Evolutionary conservation across 2,888 invertebrate genomes (phyloP).

Genomic region (Sminthurinus aureus): DNA sequence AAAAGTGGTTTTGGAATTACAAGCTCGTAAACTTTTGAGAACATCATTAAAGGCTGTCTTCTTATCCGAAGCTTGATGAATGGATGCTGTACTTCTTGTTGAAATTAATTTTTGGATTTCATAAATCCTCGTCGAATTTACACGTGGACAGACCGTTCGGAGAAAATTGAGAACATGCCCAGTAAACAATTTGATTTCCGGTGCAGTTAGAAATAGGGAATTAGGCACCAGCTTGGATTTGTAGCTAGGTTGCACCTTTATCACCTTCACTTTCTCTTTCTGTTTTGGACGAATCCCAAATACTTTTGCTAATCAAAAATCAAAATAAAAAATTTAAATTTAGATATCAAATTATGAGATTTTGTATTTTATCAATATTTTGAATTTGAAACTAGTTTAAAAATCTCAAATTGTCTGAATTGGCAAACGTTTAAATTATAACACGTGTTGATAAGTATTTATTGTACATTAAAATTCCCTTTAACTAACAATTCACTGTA

Average conservation of each 20-base stretch:
- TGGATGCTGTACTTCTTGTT: background rate
- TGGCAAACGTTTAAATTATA: background rate
- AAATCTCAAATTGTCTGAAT: too few species aligned
- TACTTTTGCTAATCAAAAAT: background rate
- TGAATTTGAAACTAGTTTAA: too few species aligned
- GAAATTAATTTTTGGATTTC: background rate
- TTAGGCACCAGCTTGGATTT: background rate
- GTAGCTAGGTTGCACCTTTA: background rate
- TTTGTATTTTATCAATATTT: too few species aligned
- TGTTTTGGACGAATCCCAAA: background rate
- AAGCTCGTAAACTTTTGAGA: background rate
- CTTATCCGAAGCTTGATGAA: slow-evolving; percentile 12
- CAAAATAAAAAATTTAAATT: background rate
- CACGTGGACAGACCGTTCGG: background rate
- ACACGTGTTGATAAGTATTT: background rate
- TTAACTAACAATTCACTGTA: too few species aligned
- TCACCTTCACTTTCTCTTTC: background rate
- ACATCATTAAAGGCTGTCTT: slow-evolving; percentile 9
- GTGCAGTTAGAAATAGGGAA: background rate
- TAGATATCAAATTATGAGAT: too few species aligned
- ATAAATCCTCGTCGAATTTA: background rate
- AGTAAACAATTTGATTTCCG: slow-evolving; percentile 15
- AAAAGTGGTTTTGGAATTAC: background rate
- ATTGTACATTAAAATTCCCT: background rate
- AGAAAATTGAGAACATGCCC: slow-evolving; percentile 7